Percentiles rank a stretch among this genome's conserved stretches.
phyloP scores from a whole-genome alignment of 2,888 invertebrate genomes.

The Icerya purchasi region DNA sequence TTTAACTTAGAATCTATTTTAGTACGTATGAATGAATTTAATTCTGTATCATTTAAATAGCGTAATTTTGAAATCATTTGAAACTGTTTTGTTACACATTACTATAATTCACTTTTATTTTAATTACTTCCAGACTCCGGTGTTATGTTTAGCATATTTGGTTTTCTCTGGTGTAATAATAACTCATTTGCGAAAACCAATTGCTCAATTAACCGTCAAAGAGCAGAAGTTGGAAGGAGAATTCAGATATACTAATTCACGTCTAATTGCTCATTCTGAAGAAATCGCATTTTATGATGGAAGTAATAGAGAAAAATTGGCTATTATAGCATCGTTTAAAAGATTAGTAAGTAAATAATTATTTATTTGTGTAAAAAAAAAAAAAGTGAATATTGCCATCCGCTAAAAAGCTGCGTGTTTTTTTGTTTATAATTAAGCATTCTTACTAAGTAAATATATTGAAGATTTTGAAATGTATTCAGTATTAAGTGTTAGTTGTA shows the following conservation, averaged over 20 bases:
- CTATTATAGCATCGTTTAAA: constrained; percentile 67
- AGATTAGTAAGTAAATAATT: constrained; percentile 41
- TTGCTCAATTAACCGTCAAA: constrained; percentile 70
- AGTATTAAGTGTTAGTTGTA: too few relatives aligned
- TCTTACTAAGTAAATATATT: too few relatives aligned
- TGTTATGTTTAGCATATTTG: constrained; percentile 68
- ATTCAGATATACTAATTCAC: constrained; percentile 86
- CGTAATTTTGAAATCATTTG: too few relatives aligned
- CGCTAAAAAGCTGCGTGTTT: not conserved
- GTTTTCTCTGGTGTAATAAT: constrained; percentile 65
- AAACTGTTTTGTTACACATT: too few relatives aligned
- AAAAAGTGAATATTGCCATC: not conserved
- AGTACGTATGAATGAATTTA: too few relatives aligned
- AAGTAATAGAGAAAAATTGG: constrained; percentile 67
- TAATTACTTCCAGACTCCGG: constrained; percentile 52
- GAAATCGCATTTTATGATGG: constrained; percentile 72
- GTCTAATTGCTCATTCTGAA: constrained; percentile 90
- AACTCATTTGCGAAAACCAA: constrained; percentile 69
- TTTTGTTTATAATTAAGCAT: not conserved
- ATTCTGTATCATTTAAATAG: too few relatives aligned
- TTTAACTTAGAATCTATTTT: too few relatives aligned
- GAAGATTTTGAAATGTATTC: not conserved
- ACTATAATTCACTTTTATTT: too few relatives aligned
- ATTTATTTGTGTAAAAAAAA: too few relatives aligned
- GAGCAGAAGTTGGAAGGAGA: constrained; percentile 98